These are phyloP conservation scores for Scartelaos histophorus DNA, from an alignment of 2,113 vertebrate genomes.

Conservation along the genomic window DNA sequence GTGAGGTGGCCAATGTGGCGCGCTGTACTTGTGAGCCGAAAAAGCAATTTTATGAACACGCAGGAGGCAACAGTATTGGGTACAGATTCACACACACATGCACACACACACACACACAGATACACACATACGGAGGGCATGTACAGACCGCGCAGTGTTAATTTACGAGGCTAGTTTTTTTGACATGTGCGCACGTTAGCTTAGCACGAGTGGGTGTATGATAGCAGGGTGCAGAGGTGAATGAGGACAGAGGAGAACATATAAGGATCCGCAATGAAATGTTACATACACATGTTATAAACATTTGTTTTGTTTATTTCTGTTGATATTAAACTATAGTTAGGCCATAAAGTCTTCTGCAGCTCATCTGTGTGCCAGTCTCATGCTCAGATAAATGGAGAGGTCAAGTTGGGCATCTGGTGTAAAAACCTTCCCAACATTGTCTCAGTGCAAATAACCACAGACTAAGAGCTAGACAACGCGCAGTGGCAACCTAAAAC, in stretches of 20 bases:
- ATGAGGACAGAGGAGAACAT: conserved; percentile 17
- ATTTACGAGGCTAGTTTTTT: conserved; percentile 15
- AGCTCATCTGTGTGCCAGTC: no score
- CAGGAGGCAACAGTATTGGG: conserved; percentile 33
- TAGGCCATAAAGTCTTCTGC: no score
- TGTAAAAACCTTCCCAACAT: no score
- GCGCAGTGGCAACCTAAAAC: no score
- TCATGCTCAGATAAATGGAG: no score
- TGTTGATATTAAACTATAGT: background rate
- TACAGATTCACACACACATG: conserved; percentile 23
- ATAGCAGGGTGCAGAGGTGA: conserved; percentile 24
- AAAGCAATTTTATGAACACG: conserved; percentile 36
- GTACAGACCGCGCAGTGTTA: conserved; percentile 3
- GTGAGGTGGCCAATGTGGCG: conserved; percentile 46
- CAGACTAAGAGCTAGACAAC: no score
- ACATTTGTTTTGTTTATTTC: background rate
- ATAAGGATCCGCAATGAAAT: background rate
- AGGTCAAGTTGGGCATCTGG: no score
- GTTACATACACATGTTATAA: no score
- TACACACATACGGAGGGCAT: conserved; percentile 4
- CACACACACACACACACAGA: background rate
- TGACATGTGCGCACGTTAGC: conserved; percentile 12
- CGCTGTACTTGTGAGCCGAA: conserved; percentile 50
- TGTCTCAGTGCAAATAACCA: no score
- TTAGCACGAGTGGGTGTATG: conserved; percentile 5